These are phyloP conservation scores for Magallana nippona DNA, from an alignment of 2,888 invertebrate species.

Conservation along the genomic window DNA sequence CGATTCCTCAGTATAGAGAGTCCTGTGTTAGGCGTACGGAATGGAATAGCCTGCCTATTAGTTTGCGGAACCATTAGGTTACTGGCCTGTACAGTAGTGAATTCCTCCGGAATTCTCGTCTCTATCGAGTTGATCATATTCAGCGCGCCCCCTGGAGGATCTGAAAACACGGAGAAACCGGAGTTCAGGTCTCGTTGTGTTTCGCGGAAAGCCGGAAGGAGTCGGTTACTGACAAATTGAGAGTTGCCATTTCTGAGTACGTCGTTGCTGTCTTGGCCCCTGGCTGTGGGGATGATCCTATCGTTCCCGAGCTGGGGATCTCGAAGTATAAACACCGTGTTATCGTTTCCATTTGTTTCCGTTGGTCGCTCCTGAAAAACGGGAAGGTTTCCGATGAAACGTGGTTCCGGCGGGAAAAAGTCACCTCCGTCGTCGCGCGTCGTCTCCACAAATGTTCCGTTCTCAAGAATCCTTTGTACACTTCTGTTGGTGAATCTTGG, in stretches of 20 bases:
- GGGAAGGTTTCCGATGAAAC: slow-evolving; percentile 5
- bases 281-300: not conserved
- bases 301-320: slow-evolving; percentile 2
- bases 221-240: not conserved
- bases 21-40: not conserved
- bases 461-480: slow-evolving; percentile 30
- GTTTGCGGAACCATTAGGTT: not conserved
- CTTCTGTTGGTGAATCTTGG: slow-evolving; percentile 38
- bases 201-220: not conserved
- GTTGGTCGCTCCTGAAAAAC: slow-evolving; percentile 5
- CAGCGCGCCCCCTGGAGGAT: not conserved
- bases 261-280: not conserved
- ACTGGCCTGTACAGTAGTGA: not conserved
- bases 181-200: not conserved
- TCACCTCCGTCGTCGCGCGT: slow-evolving; percentile 11
- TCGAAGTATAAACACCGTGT: slow-evolving; percentile 15
- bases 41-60: slow-evolving; percentile 1
- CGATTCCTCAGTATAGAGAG: slow-evolving; percentile 2
- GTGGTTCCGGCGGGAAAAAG: slow-evolving; percentile 25
- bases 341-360: slow-evolving; percentile 2
- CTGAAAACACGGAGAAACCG: slow-evolving; percentile 13
- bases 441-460: not conserved
- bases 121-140: not conserved
- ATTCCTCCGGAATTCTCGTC: not conserved
- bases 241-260: not conserved